Evolutionary conservation across 2,113 vertebrate genomes (phyloP), one percentile per base, ranked within the genome.

Genomic region (Lichenostomus cassidix): DNA sequence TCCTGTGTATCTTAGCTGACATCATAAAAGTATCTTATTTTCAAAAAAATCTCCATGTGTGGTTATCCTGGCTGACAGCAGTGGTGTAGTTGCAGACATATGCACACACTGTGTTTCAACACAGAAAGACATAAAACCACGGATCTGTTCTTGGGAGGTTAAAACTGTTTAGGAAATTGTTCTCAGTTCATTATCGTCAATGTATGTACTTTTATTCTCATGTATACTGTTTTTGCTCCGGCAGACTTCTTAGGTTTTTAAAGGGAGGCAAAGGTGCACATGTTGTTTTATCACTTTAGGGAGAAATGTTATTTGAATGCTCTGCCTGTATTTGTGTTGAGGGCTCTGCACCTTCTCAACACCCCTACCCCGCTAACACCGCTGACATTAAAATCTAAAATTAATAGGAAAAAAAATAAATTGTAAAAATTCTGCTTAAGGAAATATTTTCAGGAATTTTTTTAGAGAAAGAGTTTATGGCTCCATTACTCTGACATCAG

Each of bases 301-400:
- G 23, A 82, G 10, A 50, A 21, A 29, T 29, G 15, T n/a, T 90
- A 50, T 23, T 93, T 69, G 14, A 85, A 44, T 69, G 18, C 29
- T 58, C 20, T 78, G 15, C 31, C 22, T 68, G 10, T 55, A 11
- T 68, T 62, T 83, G 4, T 77, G 33, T 55, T 69, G 35, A 73
- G 39, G 11, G 10, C 46, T 24, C 22, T 24, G 17, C 9, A 37
- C 9, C 20, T n/a, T 28, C 21, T 20, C 41, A 25, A 15, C 10
- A 2, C 7, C 10, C 4, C 6, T 28, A 8, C 8, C 3, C 7
- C 7, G 4, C 7, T 5, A 24, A 28, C 7, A 4, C 7, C 44
- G 3, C 19, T 52, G 25, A 87, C 12, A 85, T 60, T 74, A 42
- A 75, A 88, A 59, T 35, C 4, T 60, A 37, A 87, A 89, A 46